Conservation (phyloP, 2,113 vertebrate genomes). For the Motacilla alba region DNA sequence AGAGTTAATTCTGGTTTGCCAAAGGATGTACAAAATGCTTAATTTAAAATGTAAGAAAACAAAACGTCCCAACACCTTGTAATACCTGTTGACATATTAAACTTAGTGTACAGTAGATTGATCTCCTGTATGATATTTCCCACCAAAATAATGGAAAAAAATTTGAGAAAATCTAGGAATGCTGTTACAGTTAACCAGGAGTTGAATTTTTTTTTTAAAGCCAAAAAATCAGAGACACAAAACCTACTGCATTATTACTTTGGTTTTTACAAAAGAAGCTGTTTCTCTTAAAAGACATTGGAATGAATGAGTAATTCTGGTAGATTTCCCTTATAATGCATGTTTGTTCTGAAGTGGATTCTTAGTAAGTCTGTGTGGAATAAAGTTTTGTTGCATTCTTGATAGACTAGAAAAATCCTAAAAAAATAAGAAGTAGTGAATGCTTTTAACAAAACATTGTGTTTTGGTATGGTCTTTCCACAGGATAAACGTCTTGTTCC, state of each 20-base stretch:
- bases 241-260: background rate
- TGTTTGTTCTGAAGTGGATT: background rate
- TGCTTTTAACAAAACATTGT: background rate
- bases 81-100: background rate
- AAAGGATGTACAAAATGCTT: background rate
- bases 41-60: background rate
- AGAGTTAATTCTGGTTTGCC: background rate
- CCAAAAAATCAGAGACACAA: background rate
- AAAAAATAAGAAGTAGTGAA: background rate
- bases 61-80: background rate
- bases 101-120: background rate
- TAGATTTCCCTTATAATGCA: background rate
- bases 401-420: background rate
- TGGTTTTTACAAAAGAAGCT: background rate
- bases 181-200: background rate
- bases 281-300: background rate
- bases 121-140: background rate
- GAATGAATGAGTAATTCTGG: background rate
- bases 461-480: background rate
- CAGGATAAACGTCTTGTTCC: constrained; percentile 93
- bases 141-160: background rate
- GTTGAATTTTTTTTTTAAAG: background rate
- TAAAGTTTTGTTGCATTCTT: background rate
- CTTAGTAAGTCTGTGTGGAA: background rate
- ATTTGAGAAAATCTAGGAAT: background rate